phyloP scores from a whole-genome alignment of 2,888 invertebrate genomes.

The Papilio elwesi region DNA sequence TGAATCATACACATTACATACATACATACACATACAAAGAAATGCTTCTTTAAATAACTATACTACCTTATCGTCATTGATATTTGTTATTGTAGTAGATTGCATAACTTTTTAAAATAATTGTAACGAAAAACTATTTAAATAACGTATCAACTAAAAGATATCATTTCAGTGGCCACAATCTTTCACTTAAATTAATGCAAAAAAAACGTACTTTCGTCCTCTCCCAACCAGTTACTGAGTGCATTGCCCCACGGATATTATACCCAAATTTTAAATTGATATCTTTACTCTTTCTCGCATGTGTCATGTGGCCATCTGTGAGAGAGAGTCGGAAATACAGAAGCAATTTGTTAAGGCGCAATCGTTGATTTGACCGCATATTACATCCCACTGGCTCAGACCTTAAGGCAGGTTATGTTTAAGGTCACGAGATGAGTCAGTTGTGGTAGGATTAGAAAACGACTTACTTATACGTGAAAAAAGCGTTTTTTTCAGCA shows the following conservation, averaged over 20 bases:
- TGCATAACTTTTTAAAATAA: neutral
- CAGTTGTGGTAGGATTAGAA: slow-evolving; percentile 70
- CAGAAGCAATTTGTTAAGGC: slow-evolving; percentile 63
- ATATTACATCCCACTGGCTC: slow-evolving; percentile 71
- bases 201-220: slow-evolving; percentile 79
- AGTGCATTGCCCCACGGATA: slow-evolving; percentile 76
- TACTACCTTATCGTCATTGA: neutral
- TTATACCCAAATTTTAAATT: slow-evolving; percentile 76
- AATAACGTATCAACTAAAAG: slow-evolving; percentile 2
- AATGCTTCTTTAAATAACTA: neutral
- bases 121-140: neutral
- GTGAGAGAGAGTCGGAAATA: slow-evolving; percentile 59
- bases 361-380: slow-evolving; percentile 62
- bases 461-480: slow-evolving; percentile 2
- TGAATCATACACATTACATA: no score
- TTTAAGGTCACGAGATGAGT: slow-evolving; percentile 63
- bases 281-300: slow-evolving; percentile 64
- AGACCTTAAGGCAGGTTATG: slow-evolving; percentile 82
- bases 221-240: slow-evolving; percentile 78
- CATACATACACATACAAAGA: no score
- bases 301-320: slow-evolving; percentile 44
- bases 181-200: slow-evolving; percentile 71
- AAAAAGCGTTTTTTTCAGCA: neutral
- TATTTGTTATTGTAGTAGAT: neutral
- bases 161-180: slow-evolving; percentile 44